A percentile compares a stretch with the other conserved stretches of the same genome.
Evolutionary conservation across 2,888 invertebrate genomes (phyloP).

Genomic region (Mesochorus sp.): DNA sequence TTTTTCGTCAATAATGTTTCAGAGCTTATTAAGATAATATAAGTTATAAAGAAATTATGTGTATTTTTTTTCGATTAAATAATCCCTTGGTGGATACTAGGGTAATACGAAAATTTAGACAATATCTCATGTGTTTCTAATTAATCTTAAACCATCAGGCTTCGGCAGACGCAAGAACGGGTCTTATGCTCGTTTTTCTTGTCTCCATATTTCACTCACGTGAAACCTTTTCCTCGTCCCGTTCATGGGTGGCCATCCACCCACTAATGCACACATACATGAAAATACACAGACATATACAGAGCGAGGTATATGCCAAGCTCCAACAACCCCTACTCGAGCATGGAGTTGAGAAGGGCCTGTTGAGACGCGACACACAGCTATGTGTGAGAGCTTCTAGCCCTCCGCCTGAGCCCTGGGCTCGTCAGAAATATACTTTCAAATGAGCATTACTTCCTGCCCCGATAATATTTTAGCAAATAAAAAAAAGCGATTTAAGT

Average conservation of each 20-base stretch:
- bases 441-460: slow-evolving; percentile 47
- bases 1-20: too few relatives aligned
- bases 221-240: slow-evolving; percentile 28
- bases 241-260: slow-evolving; percentile 16
- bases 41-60: too few relatives aligned
- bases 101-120: not conserved
- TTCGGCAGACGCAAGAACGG: slow-evolving; percentile 10
- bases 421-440: slow-evolving; percentile 51
- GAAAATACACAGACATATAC: not conserved
- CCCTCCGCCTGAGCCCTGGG: slow-evolving; percentile 18
- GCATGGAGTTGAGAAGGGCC: slow-evolving; percentile 70
- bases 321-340: slow-evolving; percentile 60
- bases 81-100: not conserved
- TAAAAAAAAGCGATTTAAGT: slow-evolving; percentile 5
- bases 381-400: slow-evolving; percentile 60
- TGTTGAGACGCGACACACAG: slow-evolving; percentile 76
- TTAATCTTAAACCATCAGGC: slow-evolving; percentile 34
- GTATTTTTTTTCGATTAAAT: not conserved
- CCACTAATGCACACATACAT: not conserved
- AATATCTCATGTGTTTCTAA: slow-evolving; percentile 13
- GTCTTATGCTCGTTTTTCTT: slow-evolving; percentile 28
- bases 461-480: slow-evolving; percentile 1
- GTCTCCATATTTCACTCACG: slow-evolving; percentile 47
- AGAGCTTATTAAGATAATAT: too few relatives aligned
- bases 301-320: not conserved